A percentile compares a stretch with the other conserved stretches of the same genome.
Evolutionary conservation across 2,113 vertebrate genomes (phyloP).

Genomic region (Sebastes fasciatus): DNA sequence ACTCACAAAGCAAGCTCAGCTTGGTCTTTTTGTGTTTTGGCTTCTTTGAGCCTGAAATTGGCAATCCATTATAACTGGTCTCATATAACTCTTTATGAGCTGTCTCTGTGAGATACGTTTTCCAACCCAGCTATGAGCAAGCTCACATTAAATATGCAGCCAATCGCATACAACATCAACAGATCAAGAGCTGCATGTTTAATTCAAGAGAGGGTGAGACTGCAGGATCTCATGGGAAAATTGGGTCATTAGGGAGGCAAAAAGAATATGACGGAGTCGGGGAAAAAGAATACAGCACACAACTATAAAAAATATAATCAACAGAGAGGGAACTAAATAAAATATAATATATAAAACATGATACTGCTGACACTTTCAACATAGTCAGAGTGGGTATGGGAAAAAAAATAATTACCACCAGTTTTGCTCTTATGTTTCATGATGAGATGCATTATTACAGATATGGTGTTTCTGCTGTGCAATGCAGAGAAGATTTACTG

Average conservation of each 20-base stretch:
- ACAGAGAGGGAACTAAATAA: not conserved
- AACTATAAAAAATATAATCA: slow-evolving; percentile 3
- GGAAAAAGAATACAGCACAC: not conserved
- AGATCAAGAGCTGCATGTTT: slow-evolving; percentile 34
- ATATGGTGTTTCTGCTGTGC: not conserved
- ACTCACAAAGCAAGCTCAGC: slow-evolving; percentile 1
- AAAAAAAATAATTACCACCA: slow-evolving; percentile 10
- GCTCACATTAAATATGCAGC: slow-evolving; percentile 31
- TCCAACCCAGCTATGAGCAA: slow-evolving; percentile 20
- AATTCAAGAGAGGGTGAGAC: slow-evolving; percentile 12
- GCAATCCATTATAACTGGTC: not conserved
- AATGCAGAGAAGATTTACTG: not conserved
- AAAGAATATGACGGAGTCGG: slow-evolving; percentile 18
- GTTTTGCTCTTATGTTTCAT: slow-evolving; percentile 16
- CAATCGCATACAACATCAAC: slow-evolving; percentile 20
- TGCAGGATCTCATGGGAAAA: slow-evolving; percentile 32
- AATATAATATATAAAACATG: slow-evolving; percentile 1
- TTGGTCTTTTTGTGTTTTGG: slow-evolving; percentile 1
- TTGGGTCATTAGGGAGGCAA: slow-evolving; percentile 18
- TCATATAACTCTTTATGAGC: slow-evolving; percentile 1
- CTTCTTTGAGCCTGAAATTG: slow-evolving; percentile 18
- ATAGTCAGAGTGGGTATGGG: not conserved
- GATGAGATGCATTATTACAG: slow-evolving; percentile 10
- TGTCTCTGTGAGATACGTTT: slow-evolving; percentile 16
- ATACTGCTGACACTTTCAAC: not conserved